These are phyloP conservation scores for Apteryx mantelli DNA, from an alignment of 2,113 vertebrate species.

Conservation along the genomic window DNA sequence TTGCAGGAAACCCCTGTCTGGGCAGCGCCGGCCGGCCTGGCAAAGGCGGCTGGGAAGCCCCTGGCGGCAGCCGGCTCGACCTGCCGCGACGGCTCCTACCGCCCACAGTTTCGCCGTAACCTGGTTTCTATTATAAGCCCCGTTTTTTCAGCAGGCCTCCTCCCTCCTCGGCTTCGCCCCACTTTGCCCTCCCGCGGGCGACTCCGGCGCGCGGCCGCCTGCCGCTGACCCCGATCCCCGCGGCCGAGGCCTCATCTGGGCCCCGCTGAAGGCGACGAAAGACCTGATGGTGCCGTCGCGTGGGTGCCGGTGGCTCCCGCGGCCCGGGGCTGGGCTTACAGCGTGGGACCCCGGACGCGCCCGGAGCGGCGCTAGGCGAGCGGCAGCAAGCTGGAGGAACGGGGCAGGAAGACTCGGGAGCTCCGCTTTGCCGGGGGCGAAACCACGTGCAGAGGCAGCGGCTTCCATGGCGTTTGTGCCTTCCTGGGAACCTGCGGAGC, in stretches of 20 bases:
- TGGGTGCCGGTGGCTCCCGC: not conserved
- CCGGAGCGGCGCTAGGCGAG: not conserved
- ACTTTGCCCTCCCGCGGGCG: not conserved
- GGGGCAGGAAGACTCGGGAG: not conserved
- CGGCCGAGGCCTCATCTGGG: not conserved
- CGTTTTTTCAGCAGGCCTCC: not conserved
- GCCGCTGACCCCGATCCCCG: not conserved
- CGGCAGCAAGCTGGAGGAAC: not conserved
- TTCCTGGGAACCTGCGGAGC: not conserved
- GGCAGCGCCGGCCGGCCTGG: not conserved
- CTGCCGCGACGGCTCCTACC: not conserved
- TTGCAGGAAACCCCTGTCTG: no score
- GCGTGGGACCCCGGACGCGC: not conserved
- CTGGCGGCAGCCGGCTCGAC: not conserved
- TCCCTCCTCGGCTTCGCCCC: conserved; percentile 35
- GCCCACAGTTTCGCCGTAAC: conserved; percentile 37
- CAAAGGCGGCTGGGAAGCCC: rapidly evolving
- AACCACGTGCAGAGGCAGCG: not conserved
- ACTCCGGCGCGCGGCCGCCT: rapidly evolving
- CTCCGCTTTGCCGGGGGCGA: not conserved
- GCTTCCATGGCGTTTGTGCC: not conserved
- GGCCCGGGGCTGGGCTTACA: not conserved
- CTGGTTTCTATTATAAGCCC: conserved; percentile 41
- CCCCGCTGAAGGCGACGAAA: not conserved
- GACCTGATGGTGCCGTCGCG: not conserved